Evolutionary conservation across 2,888 invertebrate species (phyloP), one percentile per base, ranked within the genome.

Genomic region (Encarsia formosa): DNA sequence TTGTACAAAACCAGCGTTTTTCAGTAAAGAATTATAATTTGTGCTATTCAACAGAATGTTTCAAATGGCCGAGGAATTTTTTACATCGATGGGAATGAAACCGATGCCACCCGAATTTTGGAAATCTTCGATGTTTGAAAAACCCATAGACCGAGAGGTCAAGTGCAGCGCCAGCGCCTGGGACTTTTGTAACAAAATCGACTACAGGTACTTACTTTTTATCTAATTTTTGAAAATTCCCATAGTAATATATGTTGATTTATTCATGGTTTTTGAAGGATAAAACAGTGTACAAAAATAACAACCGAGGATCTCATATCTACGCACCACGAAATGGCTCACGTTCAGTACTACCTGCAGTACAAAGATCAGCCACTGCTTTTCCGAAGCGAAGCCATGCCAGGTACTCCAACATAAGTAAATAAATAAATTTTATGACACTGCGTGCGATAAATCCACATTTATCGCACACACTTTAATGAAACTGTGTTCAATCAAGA

Each of bases 51-150:
- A 6, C 35, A 86, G 86, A 69, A 87, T 90, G 79, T 89, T 89
- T 70, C 87, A 89, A 77, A 81, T 85, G 76, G 86, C 89, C 0
- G 89, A 91, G 65, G 87, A 89, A 67, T 91, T 90, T 73, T 91
- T 87, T 69, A 85, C 85, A 0, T 88, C 88, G 0, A 77, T 91
- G 69, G 90, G 90, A 0, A 76, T 93, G 65, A 85, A 85, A 65
- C 83, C 87, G 0, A 88, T 88, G 77, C 85, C 90, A 0, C 84
- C 86, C 0, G 86, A 88, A 73, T 93, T 92, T 77, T 92, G 92
- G 90, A 80, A 85, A 34, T 81, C 84, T 22, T 91, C 91, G 0
- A 80, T 92, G 80, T 76, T 93, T 24, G 84, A 85, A 59, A 81
- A 86, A 52, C 91, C 92, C 0, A 72, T 79, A 13, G 85, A 86